Evolutionary conservation across 2,113 vertebrate species (phyloP), one percentile per base, ranked within the genome.

Genomic region (Malurus cyaneus): DNA sequence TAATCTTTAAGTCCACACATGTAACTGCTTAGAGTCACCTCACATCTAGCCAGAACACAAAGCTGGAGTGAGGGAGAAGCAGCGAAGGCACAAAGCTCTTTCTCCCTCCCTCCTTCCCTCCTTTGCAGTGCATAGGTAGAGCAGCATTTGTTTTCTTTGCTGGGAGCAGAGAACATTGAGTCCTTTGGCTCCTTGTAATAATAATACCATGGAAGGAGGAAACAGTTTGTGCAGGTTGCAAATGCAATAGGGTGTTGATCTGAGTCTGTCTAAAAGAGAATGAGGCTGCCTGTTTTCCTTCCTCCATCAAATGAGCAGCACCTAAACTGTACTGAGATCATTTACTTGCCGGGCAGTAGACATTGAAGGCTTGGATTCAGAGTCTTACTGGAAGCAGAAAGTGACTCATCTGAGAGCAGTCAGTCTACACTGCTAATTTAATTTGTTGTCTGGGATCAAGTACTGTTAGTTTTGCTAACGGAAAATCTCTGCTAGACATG

Each of bases 1-100:
- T 96, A 93, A 95, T 97, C 93, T 95, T 96, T 93, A 96, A 96
- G 91, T 96, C 93, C 25, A 70, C 34, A 86, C 87, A 62, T 95
- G 92, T 94, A 89, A 85, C 92, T 95, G 85, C 93, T 94, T 87
- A 80, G 46, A 39, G 89, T 91, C 62, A 82, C 50, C 53, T 91
- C 83, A 66, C 28, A 34, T 47, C 26, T 91, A 24, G 31, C 36
- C 14, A 18, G n/a, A 94, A 49, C 47, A 67, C 60, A 78, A 91
- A 66, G 32, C 0, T 77, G 49, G 61, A 76, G 28, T 46, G 84
- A 94, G 49, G 41, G 78, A 89, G 73, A 76, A 89, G 57, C n/a
- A 88, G 29, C 31, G 59, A 86, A 87, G 29, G 32, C 61, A 82
- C 42, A 76, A 77, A 59, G 24, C 42, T 82, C 70, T 91, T 61